Conservation (phyloP, 2,797 vertebrate species). For the Psittacula echo region DNA sequence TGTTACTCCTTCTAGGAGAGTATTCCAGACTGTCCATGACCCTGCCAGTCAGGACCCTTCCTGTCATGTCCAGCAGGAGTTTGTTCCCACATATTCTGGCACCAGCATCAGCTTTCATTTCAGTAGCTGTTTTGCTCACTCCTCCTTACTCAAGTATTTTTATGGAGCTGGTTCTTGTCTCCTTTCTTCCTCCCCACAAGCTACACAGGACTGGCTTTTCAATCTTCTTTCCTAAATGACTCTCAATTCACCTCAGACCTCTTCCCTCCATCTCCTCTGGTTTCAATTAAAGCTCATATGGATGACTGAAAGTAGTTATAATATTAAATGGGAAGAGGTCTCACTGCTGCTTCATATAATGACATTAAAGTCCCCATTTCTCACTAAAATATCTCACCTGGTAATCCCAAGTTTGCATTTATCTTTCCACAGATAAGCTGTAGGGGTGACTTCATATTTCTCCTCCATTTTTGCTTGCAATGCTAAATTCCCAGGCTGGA, state of each 20-base stretch:
- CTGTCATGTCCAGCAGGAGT: neutral
- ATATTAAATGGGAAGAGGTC: constrained; percentile 8
- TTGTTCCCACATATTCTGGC: neutral
- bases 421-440: neutral
- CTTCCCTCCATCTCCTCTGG: neutral
- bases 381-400: constrained; percentile 6
- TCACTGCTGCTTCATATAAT: neutral
- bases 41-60: neutral
- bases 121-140: neutral
- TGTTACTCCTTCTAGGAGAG: neutral
- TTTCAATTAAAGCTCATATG: constrained; percentile 13
- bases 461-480: constrained; percentile 9
- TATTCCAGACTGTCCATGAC: neutral
- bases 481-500: neutral
- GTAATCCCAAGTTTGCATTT: neutral
- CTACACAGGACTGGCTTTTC: constrained; percentile 4
- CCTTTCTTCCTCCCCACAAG: neutral
- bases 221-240: constrained; percentile 42
- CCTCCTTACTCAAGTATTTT: neutral
- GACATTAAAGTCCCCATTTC: neutral
- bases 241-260: constrained; percentile 33
- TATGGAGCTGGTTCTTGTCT: neutral
- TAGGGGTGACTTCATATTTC: neutral
- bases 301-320: neutral
- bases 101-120: neutral